phyloP scores from a whole-genome alignment of 1,140 invertebrate species.

The Drosophila sechellia region DNA sequence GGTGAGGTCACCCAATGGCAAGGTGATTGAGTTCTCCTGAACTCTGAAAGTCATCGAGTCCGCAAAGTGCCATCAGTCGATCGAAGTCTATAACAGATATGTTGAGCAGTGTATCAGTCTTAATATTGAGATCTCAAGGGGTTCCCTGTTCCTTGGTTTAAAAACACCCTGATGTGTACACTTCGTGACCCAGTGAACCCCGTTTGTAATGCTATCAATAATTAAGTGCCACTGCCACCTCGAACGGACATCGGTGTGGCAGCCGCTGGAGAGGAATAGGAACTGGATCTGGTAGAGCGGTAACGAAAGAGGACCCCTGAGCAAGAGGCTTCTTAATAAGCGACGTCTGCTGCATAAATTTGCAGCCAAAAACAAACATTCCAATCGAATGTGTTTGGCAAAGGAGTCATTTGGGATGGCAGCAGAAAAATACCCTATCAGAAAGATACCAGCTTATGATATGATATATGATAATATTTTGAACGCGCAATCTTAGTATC shows the following conservation, averaged over 20 bases:
- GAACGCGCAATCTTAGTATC: neutral
- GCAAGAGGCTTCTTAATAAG: conserved; percentile 63
- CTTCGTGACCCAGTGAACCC: conserved; percentile 69
- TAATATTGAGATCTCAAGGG: conserved; percentile 50
- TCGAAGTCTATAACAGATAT: neutral
- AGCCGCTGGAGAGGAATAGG: conserved; percentile 14
- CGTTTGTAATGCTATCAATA: conserved; percentile 80
- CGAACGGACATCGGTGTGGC: conserved; percentile 39
- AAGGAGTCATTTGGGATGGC: neutral
- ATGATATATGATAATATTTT: neutral
- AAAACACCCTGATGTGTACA: conserved; percentile 48
- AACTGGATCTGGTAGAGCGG: conserved; percentile 2
- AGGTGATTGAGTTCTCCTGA: neutral
- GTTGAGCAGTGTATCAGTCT: neutral
- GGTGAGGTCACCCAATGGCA: conserved; percentile 10
- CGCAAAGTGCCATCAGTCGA: too few species aligned
- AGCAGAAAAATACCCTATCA: conserved; percentile 21
- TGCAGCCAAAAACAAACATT: conserved; percentile 57
- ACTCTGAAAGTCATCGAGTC: too few species aligned
- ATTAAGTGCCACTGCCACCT: conserved; percentile 80
- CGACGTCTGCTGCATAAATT: conserved; percentile 78
- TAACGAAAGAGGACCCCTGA: neutral
- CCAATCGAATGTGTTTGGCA: conserved; percentile 18
- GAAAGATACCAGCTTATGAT: neutral
- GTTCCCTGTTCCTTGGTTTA: neutral